Conservation (phyloP, 2,888 invertebrate genomes). For the Sarcophaga caerulescens region DNA sequence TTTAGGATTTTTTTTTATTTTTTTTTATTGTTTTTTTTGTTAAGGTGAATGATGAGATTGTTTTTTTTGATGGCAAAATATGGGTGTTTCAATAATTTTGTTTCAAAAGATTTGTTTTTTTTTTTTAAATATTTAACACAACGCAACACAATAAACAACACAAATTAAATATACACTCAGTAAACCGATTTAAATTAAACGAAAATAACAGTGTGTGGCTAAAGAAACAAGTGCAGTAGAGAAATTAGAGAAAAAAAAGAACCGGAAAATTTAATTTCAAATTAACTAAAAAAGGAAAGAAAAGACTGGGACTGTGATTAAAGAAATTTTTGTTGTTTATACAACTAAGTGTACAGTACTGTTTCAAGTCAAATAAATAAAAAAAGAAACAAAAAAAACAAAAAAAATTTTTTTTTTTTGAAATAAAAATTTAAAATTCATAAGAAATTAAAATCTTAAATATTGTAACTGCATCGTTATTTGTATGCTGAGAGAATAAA, state of each 20-base stretch:
- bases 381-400: not conserved
- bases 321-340: not conserved
- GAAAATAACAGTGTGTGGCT: not conserved
- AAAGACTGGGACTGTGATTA: slow-evolving; percentile 58
- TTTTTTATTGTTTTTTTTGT: slow-evolving; percentile 33
- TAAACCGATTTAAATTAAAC: not conserved
- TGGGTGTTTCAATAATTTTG: slow-evolving; percentile 51
- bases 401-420: no score
- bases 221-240: not conserved
- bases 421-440: slow-evolving; percentile 52
- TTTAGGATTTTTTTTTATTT: not conserved
- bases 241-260: not conserved
- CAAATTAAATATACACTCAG: slow-evolving; percentile 1
- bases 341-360: not conserved
- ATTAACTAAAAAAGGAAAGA: slow-evolving; percentile 35
- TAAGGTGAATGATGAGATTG: not conserved
- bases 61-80: slow-evolving; percentile 51
- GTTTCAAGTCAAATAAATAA: not conserved
- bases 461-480: slow-evolving; percentile 60
- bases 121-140: not conserved
- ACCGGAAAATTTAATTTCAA: not conserved
- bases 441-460: slow-evolving; percentile 64
- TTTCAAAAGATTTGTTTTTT: not conserved
- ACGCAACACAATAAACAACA: slow-evolving; percentile 33
- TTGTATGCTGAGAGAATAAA: slow-evolving; percentile 65